phyloP scores from a whole-genome alignment of 2,797 vertebrate species.

The Acanthurus leucopareius region DNA sequence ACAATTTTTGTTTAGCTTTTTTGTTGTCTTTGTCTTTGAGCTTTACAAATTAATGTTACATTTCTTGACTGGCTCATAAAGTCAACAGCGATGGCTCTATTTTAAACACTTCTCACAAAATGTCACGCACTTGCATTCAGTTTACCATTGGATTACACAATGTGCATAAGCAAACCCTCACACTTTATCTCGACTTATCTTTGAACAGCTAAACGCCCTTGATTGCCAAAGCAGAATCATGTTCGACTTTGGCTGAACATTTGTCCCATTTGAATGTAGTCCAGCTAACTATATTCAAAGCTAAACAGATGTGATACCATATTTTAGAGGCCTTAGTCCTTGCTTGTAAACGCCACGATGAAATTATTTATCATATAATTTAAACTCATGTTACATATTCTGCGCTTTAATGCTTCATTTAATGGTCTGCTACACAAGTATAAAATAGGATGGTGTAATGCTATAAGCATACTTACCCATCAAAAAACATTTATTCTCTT shows the following conservation, averaged over 20 bases:
- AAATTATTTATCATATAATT: background rate
- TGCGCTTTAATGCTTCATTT: background rate
- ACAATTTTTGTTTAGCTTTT: no score
- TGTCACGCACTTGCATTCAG: conserved; percentile 8
- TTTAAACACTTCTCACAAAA: conserved; percentile 5
- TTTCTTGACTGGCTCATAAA: conserved; percentile 1
- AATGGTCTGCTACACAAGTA: background rate
- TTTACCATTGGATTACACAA: conserved; percentile 17
- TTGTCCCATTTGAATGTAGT: conserved; percentile 38
- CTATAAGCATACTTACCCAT: background rate
- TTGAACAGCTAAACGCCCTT: conserved; percentile 44
- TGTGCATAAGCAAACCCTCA: conserved; percentile 10
- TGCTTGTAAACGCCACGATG: background rate
- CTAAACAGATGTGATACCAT: conserved; percentile 20
- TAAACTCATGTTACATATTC: background rate
- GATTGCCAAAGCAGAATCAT: conserved; percentile 20
- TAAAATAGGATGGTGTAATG: background rate
- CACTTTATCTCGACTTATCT: conserved; percentile 36
- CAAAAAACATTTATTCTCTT: background rate
- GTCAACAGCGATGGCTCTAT: background rate
- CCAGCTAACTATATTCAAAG: conserved; percentile 14
- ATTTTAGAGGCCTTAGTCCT: background rate
- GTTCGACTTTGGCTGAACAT: conserved; percentile 41
- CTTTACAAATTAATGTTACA: background rate
- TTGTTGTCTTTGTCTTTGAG: no score